phyloP scores from a whole-genome alignment of 2,113 vertebrate species.

The Upupa epops region DNA sequence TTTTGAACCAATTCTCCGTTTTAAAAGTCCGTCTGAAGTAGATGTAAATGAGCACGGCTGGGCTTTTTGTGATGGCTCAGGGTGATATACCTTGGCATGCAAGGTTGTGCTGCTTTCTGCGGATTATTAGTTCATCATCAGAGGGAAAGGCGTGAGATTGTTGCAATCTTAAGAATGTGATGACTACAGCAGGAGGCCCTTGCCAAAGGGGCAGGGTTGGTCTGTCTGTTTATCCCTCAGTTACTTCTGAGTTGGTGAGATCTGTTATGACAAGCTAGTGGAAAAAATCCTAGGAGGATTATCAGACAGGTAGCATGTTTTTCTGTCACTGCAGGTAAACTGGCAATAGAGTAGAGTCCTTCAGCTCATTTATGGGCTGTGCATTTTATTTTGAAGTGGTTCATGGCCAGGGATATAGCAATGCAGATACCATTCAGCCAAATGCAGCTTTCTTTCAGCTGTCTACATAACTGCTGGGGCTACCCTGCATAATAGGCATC shows the following conservation, averaged over 20 bases:
- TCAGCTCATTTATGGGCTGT: background rate
- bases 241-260: background rate
- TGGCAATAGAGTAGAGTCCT: background rate
- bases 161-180: background rate
- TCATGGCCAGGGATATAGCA: background rate
- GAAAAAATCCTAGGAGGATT: constrained; percentile 1
- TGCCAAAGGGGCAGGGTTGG: background rate
- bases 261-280: background rate
- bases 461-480: background rate
- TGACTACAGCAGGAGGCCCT: background rate
- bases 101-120: background rate
- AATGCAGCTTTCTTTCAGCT: background rate
- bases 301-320: background rate
- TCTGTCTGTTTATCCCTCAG: background rate
- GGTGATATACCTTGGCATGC: background rate
- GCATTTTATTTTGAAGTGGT: background rate
- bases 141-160: constrained; percentile 11
- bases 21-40: background rate
- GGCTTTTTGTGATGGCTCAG: background rate
- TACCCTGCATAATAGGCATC: background rate
- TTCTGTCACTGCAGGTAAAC: constrained; percentile 3
- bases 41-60: background rate
- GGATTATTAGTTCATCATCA: background rate
- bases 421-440: fast-evolving
- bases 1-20: background rate